Conservation (phyloP, 2,797 vertebrate genomes). For the Enteromius trimaculatus region DNA sequence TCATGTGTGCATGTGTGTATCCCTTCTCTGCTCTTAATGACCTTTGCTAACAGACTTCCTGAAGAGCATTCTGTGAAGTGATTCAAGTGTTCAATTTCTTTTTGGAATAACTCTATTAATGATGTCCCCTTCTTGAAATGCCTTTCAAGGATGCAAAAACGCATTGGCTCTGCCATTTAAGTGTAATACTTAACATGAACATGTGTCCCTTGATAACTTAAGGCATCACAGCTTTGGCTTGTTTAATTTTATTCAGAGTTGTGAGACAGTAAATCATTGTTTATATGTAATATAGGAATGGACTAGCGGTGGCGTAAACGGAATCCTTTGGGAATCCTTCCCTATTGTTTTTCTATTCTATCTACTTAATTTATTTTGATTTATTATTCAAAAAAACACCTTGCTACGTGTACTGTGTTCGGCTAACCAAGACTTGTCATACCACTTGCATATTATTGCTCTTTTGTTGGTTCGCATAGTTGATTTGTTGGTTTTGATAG, state of each 20-base stretch:
- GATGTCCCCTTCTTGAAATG: not conserved
- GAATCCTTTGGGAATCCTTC: not conserved
- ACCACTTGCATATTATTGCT: too few relatives aligned
- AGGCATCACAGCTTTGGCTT: not conserved
- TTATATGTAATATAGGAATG: not conserved
- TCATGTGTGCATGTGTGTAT: not conserved
- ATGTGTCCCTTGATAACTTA: not conserved
- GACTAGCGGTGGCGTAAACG: not conserved
- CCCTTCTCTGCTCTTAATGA: not conserved
- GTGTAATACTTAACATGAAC: not conserved
- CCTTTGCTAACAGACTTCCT: too few relatives aligned
- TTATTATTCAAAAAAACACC: too few relatives aligned
- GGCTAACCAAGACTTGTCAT: too few relatives aligned
- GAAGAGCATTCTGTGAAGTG: too few relatives aligned
- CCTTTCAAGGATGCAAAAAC: not conserved
- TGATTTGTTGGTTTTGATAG: too few relatives aligned
- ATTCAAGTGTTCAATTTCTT: too few relatives aligned
- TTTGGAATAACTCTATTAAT: too few relatives aligned
- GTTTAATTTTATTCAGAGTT: not conserved
- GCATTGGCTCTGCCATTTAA: not conserved
- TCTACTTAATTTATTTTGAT: not conserved
- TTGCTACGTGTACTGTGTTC: too few relatives aligned
- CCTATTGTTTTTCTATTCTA: not conserved
- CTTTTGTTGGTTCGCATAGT: too few relatives aligned
- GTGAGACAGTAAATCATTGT: not conserved